Conservation (phyloP, 2,797 vertebrate species). For the Tolypeutes matacus region DNA sequence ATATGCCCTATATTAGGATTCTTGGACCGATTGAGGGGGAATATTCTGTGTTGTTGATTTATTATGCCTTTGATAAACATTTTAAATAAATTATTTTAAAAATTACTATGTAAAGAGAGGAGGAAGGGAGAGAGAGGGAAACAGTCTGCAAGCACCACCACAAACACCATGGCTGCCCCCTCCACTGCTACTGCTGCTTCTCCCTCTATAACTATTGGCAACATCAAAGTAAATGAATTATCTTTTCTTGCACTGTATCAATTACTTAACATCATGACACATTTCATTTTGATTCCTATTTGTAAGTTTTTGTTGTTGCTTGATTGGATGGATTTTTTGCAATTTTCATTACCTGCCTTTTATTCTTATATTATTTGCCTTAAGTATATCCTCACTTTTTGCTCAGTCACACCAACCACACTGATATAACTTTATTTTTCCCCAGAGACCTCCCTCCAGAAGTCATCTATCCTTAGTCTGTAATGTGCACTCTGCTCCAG, state of each 20-base stretch:
- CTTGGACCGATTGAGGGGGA: not conserved
- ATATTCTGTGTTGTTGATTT: not conserved
- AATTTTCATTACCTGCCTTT: not conserved
- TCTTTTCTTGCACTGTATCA: not conserved
- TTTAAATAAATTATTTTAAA: not conserved
- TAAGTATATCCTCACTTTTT: not conserved
- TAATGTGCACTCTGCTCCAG: not conserved
- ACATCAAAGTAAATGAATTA: not conserved
- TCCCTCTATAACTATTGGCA: accelerated
- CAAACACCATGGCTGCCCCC: too few species aligned
- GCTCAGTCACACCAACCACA: not conserved
- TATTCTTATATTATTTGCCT: not conserved
- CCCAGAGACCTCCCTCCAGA: not conserved
- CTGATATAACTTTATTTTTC: not conserved
- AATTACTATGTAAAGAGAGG: not conserved
- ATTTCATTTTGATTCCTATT: not conserved
- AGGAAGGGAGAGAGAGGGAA: not conserved
- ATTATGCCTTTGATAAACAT: not conserved
- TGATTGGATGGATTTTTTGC: not conserved
- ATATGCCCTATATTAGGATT: not conserved
- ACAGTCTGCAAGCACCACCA: not conserved
- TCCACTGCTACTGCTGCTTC: not conserved
- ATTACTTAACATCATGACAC: not conserved
- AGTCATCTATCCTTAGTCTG: not conserved
- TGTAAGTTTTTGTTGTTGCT: not conserved